Evolutionary conservation across 2,113 vertebrate species (phyloP).

Genomic region (Recurvirostra avosetta): DNA sequence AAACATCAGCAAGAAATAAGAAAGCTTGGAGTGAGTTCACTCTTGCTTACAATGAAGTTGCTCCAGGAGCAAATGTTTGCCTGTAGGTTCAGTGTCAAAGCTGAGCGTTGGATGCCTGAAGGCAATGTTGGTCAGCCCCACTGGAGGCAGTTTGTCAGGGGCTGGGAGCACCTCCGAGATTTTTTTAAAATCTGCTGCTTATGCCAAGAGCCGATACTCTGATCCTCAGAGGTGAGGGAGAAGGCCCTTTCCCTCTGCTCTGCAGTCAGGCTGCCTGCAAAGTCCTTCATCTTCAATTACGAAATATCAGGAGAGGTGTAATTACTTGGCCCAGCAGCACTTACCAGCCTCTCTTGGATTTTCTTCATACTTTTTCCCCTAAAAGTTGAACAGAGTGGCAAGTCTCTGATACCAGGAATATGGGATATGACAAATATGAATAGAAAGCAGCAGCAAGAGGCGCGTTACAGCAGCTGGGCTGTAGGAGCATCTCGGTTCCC

Average conservation of each 20-base stretch:
- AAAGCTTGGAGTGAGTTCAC: neutral
- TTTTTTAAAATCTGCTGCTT: neutral
- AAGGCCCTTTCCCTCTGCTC: neutral
- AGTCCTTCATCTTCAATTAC: neutral
- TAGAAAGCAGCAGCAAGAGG: neutral
- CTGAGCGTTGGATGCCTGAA: neutral
- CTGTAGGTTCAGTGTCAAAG: neutral
- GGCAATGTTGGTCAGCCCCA: neutral
- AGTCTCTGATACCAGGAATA: neutral
- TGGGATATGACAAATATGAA: neutral
- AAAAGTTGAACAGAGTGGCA: neutral
- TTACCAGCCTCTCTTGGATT: neutral
- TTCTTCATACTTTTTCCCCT: neutral
- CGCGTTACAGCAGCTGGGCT: neutral
- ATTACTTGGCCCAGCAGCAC: neutral
- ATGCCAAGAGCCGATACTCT: neutral
- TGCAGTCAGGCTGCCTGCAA: neutral
- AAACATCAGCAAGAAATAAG: neutral
- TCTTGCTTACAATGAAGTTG: neutral
- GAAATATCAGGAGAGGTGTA: neutral
- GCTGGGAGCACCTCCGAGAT: neutral
- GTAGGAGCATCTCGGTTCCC: neutral
- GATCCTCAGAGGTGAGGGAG: neutral
- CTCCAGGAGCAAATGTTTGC: neutral
- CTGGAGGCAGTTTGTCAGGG: neutral